Percentiles rank a stretch among this genome's conserved stretches.
Conservation (phyloP, 2,113 vertebrate genomes). For the Noturus placidus region DNA sequence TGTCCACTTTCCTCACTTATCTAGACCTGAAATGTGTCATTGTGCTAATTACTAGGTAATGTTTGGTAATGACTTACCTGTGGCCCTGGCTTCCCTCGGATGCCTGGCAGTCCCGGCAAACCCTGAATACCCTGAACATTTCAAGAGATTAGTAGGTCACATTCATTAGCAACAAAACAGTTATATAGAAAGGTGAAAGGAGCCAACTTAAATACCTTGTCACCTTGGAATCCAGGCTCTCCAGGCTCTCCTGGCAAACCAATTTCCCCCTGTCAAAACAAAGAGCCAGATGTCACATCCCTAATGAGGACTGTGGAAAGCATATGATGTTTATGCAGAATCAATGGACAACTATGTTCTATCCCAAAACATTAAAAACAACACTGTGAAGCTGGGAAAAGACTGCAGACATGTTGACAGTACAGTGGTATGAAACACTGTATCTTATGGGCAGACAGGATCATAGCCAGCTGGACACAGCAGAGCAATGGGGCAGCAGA, state of each 20-base stretch:
- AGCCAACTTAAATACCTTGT: constrained; percentile 80
- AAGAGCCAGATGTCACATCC: constrained; percentile 22
- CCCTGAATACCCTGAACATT: constrained; percentile 82
- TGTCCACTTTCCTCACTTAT: not conserved
- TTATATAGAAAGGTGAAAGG: not conserved
- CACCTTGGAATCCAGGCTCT: constrained; percentile 91
- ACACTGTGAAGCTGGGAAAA: not conserved
- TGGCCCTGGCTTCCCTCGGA: constrained; percentile 81
- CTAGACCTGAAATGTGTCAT: not conserved
- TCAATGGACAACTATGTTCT: constrained; percentile 8
- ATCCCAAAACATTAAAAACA: constrained; percentile 6
- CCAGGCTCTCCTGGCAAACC: constrained; percentile 88
- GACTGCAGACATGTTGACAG: constrained; percentile 1
- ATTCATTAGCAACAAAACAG: constrained; percentile 25
- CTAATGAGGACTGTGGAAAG: not conserved
- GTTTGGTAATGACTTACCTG: constrained; percentile 72
- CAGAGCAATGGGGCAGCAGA: not conserved
- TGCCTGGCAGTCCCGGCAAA: constrained; percentile 80
- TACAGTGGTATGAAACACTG: not conserved
- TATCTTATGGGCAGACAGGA: constrained; percentile 13
- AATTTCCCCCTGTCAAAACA: constrained; percentile 80
- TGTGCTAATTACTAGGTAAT: not conserved
- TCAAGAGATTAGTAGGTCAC: constrained; percentile 15
- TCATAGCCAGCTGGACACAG: not conserved
- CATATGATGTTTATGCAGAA: not conserved